Percentiles rank a stretch among this genome's conserved stretches.
Conservation (phyloP, 2,113 vertebrate species). For the Vireo altiloquus region DNA sequence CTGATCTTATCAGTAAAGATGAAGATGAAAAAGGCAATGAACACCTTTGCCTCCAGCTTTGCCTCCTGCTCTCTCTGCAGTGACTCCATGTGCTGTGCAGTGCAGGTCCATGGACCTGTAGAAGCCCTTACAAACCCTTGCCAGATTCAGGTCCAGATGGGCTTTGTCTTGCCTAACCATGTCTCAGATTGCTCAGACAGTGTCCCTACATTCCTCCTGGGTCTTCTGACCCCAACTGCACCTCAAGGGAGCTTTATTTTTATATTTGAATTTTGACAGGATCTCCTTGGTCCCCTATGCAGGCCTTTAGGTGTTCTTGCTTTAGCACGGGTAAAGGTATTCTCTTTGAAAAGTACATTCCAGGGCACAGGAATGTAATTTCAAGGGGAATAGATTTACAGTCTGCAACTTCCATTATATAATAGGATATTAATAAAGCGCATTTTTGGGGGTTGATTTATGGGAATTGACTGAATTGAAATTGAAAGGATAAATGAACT, state of each 20-base stretch:
- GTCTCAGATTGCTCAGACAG: background rate
- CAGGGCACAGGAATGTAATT: background rate
- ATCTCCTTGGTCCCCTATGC: background rate
- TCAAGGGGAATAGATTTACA: background rate
- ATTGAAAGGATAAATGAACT: constrained; percentile 2
- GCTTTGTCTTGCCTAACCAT: background rate
- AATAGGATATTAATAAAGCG: background rate
- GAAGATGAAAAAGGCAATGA: background rate
- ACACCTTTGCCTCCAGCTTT: background rate
- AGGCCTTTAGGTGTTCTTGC: background rate
- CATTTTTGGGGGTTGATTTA: background rate
- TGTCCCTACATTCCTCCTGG: background rate
- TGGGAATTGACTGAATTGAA: background rate
- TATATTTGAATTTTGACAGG: background rate
- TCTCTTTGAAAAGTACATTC: background rate
- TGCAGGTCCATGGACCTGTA: background rate
- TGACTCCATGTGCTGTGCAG: background rate
- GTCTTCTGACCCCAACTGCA: background rate
- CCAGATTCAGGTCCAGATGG: background rate
- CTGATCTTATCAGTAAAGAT: background rate
- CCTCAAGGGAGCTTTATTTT: background rate
- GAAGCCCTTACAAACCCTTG: background rate
- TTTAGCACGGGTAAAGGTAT: background rate
- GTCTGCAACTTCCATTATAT: background rate
- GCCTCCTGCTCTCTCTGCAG: background rate